Base-by-base conservation (phyloP, 2,113 vertebrate species). In the Osmerus eperlanus region DNA sequence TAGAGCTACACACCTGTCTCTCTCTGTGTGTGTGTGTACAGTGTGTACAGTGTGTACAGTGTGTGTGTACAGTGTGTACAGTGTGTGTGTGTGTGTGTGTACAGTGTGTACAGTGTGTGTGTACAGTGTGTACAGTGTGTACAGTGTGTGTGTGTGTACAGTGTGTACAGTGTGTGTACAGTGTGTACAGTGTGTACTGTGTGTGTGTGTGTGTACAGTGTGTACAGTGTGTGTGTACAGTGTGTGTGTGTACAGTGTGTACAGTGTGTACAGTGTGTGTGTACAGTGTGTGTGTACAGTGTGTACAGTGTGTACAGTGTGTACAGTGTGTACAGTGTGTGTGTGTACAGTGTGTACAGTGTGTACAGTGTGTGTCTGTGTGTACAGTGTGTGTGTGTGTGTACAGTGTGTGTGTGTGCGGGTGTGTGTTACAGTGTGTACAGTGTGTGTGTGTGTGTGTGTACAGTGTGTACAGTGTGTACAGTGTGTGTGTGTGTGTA, bases 21-120 rank as follows among this genome's bases (percentile, higher is more conserved):
- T 66, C n/a, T 51, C n/a, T 68, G 55, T 66, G 29, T 51, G 25
- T 68, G 55, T 53, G 47, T 64, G 23, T 51, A 59, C 21, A 5
- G 3, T 28, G 5, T 41, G n/a, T n/a, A n/a, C n/a, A n/a, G n/a
- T n/a, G n/a, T n/a, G n/a, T n/a, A n/a, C n/a, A n/a, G 55, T 58
- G 25, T 29, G n/a, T 75, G 41, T 47, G 2, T 7, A 59, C 21
- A 5, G 3, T 28, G 5, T 41, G 25, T 66, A 18, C n/a, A n/a
- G n/a, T 68, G 55, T 66, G 29, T 51, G 25, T 68, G 55, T 53
- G 47, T 64, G 23, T 51, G n/a, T n/a, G n/a, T n/a, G n/a, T n/a
- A n/a, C n/a, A n/a, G n/a, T n/a, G n/a, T n/a, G n/a, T n/a, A n/a
- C n/a, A n/a, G 55, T 58, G 25, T 29, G n/a, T 75, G 41, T 47